Percentiles rank a stretch among this genome's conserved stretches.
phyloP scores from a whole-genome alignment of 2,888 invertebrate species.

The Serripes groenlandicus region DNA sequence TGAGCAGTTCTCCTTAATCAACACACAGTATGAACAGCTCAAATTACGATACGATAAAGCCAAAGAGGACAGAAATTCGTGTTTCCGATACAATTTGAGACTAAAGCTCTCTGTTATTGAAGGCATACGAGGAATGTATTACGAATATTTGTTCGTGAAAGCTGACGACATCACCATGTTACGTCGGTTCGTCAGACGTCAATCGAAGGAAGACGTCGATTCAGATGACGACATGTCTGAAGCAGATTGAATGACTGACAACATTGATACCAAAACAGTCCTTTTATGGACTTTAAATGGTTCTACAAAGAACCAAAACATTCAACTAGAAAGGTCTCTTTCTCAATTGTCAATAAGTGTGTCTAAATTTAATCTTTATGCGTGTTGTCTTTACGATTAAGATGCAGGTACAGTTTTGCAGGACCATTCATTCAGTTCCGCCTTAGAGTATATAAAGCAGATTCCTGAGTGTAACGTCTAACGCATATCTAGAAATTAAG shows the following conservation, averaged over 20 bases:
- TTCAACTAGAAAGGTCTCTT: neutral
- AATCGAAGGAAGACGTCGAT: neutral
- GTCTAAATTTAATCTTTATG: too few relatives aligned
- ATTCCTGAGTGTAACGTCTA: too few relatives aligned
- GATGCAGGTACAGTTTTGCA: too few relatives aligned
- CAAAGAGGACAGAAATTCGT: neutral
- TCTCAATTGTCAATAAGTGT: too few relatives aligned
- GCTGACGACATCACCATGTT: slow-evolving; percentile 22
- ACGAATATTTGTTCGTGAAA: slow-evolving; percentile 16
- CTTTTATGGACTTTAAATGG: slow-evolving; percentile 17
- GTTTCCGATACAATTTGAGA: slow-evolving; percentile 12
- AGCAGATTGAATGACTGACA: neutral
- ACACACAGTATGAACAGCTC: slow-evolving; percentile 9
- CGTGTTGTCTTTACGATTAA: too few relatives aligned
- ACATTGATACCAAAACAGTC: slow-evolving; percentile 10
- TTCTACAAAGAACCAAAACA: slow-evolving; percentile 1
- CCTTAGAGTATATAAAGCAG: too few relatives aligned
- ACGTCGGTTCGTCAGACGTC: slow-evolving; percentile 2
- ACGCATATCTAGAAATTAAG: too few relatives aligned
- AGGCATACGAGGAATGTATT: slow-evolving; percentile 8
- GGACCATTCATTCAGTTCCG: too few relatives aligned
- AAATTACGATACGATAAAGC: slow-evolving; percentile 22
- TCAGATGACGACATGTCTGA: neutral
- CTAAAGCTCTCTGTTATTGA: slow-evolving; percentile 16
- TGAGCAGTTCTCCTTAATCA: slow-evolving; percentile 19